Evolutionary conservation across 2,888 invertebrate species (phyloP), one percentile per base, ranked within the genome.

Genomic region (Watsonalla cultraria): DNA sequence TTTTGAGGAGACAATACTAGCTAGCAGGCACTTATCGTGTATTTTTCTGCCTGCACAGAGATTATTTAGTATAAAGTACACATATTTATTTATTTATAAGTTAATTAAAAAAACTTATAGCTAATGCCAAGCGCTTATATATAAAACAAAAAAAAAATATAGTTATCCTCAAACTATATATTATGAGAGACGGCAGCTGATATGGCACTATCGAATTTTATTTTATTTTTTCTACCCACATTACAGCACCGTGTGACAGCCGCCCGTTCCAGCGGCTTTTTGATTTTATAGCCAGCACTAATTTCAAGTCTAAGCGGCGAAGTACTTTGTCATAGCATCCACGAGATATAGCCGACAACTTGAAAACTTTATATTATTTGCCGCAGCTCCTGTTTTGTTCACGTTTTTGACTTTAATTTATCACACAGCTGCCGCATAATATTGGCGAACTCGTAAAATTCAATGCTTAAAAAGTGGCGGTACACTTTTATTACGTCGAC

Each of bases 231-330:
- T 5, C 11, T 4, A 42, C 9, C 42, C 42, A 39, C n/a, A 14
- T 24, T 49, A 51, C 52, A 6, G 8, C 37, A 45, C 64, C 57
- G 73, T 78, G 74, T 76, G 34, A 74, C 9, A 35, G 55, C 13
- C 8, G 53, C 51, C 56, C 45, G 58, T 59, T 50, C 42, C 60
- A 62, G 70, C 59, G 61, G 70, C 75, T 76, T 76, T 78, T 77
- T 82, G 82, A 82, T 82, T 82, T 82, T 79, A 80, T 82, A 80
- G 78, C 72, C 58, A 64, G 64, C 74, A 77, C 74, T 80, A 80
- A 82, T 82, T 80, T 79, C 64, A 68, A 70, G 71, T 77, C 68
- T 73, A 76, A 78, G 71, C 71, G 70, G 62, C 65, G 65, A 61
- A 71, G 65, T 69, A 74, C 73, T 80, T 76, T 80, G 80, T 80